Base-by-base conservation (phyloP, 2,888 invertebrate genomes). In the Heliconius charithonia region DNA sequence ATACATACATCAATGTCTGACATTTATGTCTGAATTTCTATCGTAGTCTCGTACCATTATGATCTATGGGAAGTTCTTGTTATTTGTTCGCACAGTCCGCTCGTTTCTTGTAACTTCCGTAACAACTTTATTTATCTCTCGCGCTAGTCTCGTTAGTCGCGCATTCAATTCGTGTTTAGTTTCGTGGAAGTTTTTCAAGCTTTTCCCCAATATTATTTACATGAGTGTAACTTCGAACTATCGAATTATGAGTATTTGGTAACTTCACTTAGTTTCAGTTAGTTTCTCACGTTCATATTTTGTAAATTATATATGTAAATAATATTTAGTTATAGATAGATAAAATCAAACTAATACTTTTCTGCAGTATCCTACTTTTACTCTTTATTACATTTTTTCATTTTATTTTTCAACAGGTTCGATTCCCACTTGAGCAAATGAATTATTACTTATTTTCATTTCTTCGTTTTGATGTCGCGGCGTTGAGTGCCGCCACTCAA, bases 61-160 rank as follows among this genome's bases (percentile, higher is more conserved):
- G 70, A 70, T 12, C 27, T 45, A 41, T 41, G 27, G 27, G 3
- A 45, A 27, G 45, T 27, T 45, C 45, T 70, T 41, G 45, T 70
- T 45, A 70, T 45, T 45, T 45, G 13, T 45, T 27, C 45, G n/a
- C 37, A 32, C 27, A 22, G 27, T 45, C 27, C 4, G 22, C 51
- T 51, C 12, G 22, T 51, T 70, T 27, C 32, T 45, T 4, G 51
- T 12, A 56, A 71, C 22, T 71, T 29, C 10, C 37, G 51, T 71
- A 56, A 71, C 19, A 29, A 70, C 29, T 70, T 51, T 70, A 70
- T 70, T 29, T 51, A 51, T 70, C 45, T 70, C 70, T 51, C 1
- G 22, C 22, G 22, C 37, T 37, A 1, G 66, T 29, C 71, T 71
- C 71, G 51, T 71, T 71, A 56, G 51, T 71, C 22, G 29, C 19